Conservation (phyloP, 2,888 invertebrate genomes). For the Coenonympha arcania region DNA sequence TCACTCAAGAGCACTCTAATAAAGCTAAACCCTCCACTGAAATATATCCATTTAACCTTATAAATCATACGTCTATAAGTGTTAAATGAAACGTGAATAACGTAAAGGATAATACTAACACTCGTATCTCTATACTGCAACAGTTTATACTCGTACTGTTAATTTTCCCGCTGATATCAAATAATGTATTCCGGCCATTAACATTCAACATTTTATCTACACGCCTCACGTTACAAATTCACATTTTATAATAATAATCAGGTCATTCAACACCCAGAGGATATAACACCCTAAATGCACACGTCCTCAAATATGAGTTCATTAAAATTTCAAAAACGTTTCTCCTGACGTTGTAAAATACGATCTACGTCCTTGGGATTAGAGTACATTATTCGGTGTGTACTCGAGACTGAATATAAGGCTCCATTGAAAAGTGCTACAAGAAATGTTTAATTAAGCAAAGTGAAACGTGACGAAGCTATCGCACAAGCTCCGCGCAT, state of each 20-base stretch:
- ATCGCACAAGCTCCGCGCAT: constrained; percentile 37
- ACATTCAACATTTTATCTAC: constrained; percentile 11
- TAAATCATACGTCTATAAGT: too few relatives aligned
- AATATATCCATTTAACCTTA: too few relatives aligned
- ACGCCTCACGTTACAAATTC: constrained; percentile 8
- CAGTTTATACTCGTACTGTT: neutral
- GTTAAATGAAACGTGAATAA: neutral
- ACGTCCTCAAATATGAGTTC: constrained; percentile 28
- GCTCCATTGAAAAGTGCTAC: constrained; percentile 33
- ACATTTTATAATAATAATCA: constrained; percentile 20
- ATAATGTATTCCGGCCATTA: neutral
- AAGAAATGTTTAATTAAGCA: constrained; percentile 56
- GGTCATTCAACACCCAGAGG: constrained; percentile 14
- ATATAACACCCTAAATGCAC: constrained; percentile 23
- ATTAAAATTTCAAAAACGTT: constrained; percentile 29
- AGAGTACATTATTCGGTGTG: constrained; percentile 15
- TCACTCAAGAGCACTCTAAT: too few relatives aligned
- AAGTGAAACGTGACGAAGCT: constrained; percentile 53
- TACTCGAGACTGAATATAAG: constrained; percentile 17
- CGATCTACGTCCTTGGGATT: constrained; percentile 10
- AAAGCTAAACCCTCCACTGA: neutral
- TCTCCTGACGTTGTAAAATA: constrained; percentile 13
- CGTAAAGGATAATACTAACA: neutral
- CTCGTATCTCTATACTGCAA: neutral
- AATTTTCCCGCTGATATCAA: neutral